A percentile compares a stretch with the other conserved stretches of the same genome.
Conservation (phyloP, 1,140 invertebrate genomes). For the Aphidius ervi region DNA sequence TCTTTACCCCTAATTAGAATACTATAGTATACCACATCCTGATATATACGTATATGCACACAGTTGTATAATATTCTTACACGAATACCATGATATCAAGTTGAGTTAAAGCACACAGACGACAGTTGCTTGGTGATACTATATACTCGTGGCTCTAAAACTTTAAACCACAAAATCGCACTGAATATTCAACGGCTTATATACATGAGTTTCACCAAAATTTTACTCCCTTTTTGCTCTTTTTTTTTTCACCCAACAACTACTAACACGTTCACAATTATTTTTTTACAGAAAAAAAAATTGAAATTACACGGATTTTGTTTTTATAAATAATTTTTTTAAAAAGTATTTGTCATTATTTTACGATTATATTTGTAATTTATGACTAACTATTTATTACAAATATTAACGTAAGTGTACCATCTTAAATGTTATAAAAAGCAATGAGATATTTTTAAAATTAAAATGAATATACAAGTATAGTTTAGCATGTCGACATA, state of each 20-base stretch:
- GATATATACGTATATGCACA: background rate
- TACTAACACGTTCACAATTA: conserved; percentile 1
- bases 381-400: too few relatives aligned
- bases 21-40: conserved; percentile 4
- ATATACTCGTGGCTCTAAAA: conserved; percentile 20
- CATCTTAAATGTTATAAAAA: too few relatives aligned
- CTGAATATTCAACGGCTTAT: conserved; percentile 32
- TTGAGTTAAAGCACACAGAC: conserved; percentile 9
- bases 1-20: conserved; percentile 27
- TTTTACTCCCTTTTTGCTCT: background rate
- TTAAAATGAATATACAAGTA: too few relatives aligned
- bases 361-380: too few relatives aligned
- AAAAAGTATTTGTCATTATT: too few relatives aligned
- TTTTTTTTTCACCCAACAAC: background rate
- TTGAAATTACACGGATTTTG: conserved; percentile 24
- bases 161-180: conserved; percentile 32
- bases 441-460: too few relatives aligned
- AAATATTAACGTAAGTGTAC: too few relatives aligned
- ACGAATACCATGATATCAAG: background rate
- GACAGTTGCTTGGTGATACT: conserved; percentile 14
- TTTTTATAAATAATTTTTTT: too few relatives aligned
- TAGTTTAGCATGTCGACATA: too few relatives aligned
- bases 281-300: background rate
- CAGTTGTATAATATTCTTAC: background rate
- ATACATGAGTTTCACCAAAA: conserved; percentile 22